Evolutionary conservation across 1,140 invertebrate genomes (phyloP), one percentile per base, ranked within the genome.

Genomic region (Trachymyrmex cornetzi): DNA sequence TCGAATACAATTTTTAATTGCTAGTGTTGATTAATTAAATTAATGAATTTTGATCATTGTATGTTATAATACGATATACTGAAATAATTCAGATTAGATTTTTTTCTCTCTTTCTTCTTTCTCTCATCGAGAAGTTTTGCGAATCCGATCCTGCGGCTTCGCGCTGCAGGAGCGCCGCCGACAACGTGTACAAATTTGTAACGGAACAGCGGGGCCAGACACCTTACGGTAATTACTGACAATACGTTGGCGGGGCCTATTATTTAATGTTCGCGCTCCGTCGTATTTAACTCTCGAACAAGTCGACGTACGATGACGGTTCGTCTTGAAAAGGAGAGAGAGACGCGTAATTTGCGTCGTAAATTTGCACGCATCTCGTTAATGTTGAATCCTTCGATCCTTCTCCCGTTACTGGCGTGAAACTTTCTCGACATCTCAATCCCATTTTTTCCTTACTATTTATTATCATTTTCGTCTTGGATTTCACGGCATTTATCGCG

Each of bases 201-300:
- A 81, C 79, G 64, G 77, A 53, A 71, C 77, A 50, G 53, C 59
- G 59, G 38, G 64, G 22, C 50, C 79, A 71, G 79, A 81, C 66
- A 81, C 50, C 79, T 81, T 71, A 81, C 44, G 34, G 79, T 81
- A 81, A 81, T 81, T 81, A 71, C 66, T 57, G 79, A 81, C 79
- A 81, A 81, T 81, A 79, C 77, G 77, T 66, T 63, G 79, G 79
- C 79, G 64, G 30, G 66, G 79, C 50, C 64, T 66, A 71, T 81
- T 81, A 81, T 81, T 81, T 81, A 71, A 81, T 81, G 79, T 53
- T 71, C 66, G 79, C 34, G 34, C 50, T 19, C 77, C 63, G 66
- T 81, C 34, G 79, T 81, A 81, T 81, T 81, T 81, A 81, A 81
- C 79, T 67, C 79, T 81, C 66, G 53, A 79, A 79, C 77, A 44